phyloP scores from a whole-genome alignment of 2,113 vertebrate genomes.

The Macquaria australasica region DNA sequence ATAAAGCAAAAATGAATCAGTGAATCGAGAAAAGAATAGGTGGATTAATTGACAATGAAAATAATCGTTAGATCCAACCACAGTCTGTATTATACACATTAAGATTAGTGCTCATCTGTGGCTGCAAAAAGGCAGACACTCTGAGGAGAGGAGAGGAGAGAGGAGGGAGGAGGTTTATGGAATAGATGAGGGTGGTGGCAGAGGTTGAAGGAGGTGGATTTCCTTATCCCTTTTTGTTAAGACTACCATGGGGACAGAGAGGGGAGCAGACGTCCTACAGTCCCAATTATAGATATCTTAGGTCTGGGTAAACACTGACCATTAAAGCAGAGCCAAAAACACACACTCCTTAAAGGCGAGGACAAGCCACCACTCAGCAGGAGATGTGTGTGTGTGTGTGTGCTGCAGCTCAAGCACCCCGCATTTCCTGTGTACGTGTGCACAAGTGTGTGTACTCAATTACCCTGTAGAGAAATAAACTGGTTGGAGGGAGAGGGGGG shows the following conservation, averaged over 20 bases:
- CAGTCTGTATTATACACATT: not conserved
- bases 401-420: constrained; percentile 47
- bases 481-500: constrained; percentile 36
- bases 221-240: constrained; percentile 43
- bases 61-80: not conserved
- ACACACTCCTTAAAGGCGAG: constrained; percentile 69
- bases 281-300: constrained; percentile 79
- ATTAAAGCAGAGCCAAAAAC: constrained; percentile 77
- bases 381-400: constrained; percentile 48
- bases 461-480: constrained; percentile 73
- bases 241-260: constrained; percentile 36
- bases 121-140: not conserved
- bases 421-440: constrained; percentile 66
- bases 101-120: constrained; percentile 15
- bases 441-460: constrained; percentile 76
- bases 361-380: constrained; percentile 73
- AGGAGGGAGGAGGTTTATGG: constrained; percentile 4
- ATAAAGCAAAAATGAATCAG: not conserved
- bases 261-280: constrained; percentile 62
- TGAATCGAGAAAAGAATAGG: not conserved
- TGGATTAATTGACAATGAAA: not conserved
- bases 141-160: not conserved
- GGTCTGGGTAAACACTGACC: constrained; percentile 72
- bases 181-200: not conserved
- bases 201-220: constrained; percentile 7